Base-by-base conservation (phyloP, 2,888 invertebrate genomes). In the Macrophya annulata region DNA sequence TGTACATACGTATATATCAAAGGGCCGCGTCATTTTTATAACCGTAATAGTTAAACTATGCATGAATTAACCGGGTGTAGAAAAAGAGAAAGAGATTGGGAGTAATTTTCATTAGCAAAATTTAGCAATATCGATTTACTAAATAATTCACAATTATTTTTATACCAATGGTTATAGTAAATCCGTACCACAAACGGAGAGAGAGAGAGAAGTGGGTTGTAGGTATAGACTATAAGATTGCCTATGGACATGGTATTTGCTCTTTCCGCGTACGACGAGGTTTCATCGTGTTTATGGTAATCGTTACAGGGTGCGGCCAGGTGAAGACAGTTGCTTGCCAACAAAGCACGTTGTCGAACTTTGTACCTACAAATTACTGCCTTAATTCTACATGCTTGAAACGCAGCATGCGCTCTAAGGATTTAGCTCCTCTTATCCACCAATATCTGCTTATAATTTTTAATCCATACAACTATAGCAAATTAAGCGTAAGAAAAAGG, bases 281-380 rank as follows among this genome's bases (percentile, higher is more conserved):
- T 71, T 45, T 68, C 83, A 6, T 72, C 74, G 85, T 88, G 87
- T 89, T 89, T 89, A 89, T 89, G 90, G 86, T 90, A 90, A 90
- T 91, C 83, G 87, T 85, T 82, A 88, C 45, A 88, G 89, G 90
- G 89, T 86, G 89, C 87, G 89, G 88, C 85, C 88, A 87, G 88
- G 88, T 88, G 88, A 86, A 87, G 86, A 87, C 86, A 74, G 81
- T 77, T 86, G 81, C 71, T 72, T 21, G 87, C 82, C 81, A 85
- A 79, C 82, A 85, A 68, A 85, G 71, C 81, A 84, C 77, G 72
- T 86, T 86, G 88, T 87, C 86, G 83, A 85, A 86, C 86, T 86
- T 86, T 86, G 87, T 89, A 84, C 86, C 87, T 87, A 88, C 90
- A 90, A 90, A 90, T 89, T 90, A 87, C 89, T 87, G 86, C 85